Conservation (phyloP, 1,140 invertebrate species). For the Lepidurus couesii region DNA sequence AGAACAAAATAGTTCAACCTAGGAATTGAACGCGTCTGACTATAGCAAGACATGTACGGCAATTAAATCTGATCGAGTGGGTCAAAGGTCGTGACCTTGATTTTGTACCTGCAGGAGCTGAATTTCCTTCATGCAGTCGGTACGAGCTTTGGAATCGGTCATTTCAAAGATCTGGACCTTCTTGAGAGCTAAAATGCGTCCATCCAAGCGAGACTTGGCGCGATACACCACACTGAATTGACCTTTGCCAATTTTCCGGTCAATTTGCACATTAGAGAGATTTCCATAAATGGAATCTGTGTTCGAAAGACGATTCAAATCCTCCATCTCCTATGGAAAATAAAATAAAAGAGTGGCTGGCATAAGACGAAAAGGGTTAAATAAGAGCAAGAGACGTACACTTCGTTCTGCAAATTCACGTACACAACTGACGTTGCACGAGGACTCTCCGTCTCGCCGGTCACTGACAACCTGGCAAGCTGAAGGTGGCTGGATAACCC, state of each 20-base stretch:
- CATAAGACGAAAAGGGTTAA: no score
- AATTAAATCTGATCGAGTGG: neutral
- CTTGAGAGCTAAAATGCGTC: constrained; percentile 55
- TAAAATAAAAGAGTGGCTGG: neutral
- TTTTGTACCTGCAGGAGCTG: constrained; percentile 55
- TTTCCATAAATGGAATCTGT: neutral
- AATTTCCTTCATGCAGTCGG: constrained; percentile 65
- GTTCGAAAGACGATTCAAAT: neutral
- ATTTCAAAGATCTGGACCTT: constrained; percentile 63
- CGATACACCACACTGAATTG: constrained; percentile 60
- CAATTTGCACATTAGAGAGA: constrained; percentile 53
- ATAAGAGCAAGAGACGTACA: no score
- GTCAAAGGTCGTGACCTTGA: constrained; percentile 4
- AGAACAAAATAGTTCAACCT: neutral
- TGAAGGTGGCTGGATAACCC: neutral
- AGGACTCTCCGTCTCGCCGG: neutral
- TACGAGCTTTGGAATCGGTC: constrained; percentile 59
- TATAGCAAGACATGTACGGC: constrained; percentile 13
- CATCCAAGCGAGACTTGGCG: constrained; percentile 47
- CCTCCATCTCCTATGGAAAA: neutral
- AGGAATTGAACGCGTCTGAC: neutral
- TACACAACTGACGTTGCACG: no score
- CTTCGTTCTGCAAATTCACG: no score
- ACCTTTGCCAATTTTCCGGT: constrained; percentile 58
- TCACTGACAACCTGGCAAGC: neutral